Percentiles rank a stretch among this genome's conserved stretches.
These are phyloP conservation scores for Collichthys lucidus DNA, from an alignment of 2,113 vertebrate species.

Conservation along the genomic window DNA sequence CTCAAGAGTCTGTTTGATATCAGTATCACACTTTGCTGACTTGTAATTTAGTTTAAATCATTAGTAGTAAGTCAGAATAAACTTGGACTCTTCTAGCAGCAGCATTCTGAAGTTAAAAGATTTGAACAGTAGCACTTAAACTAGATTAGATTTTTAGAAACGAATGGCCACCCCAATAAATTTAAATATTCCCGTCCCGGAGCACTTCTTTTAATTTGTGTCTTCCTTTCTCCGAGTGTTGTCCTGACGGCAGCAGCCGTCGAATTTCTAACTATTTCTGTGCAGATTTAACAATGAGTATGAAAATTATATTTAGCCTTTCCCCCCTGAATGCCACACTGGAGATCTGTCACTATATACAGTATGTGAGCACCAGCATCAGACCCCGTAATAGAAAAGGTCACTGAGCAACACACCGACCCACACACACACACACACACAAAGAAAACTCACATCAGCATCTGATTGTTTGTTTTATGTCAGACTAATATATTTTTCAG, in stretches of 20 bases:
- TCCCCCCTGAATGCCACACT: neutral
- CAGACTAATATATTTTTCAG: neutral
- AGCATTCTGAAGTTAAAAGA: no score
- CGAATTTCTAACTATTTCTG: neutral
- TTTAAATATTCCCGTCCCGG: no score
- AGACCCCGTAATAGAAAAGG: slow-evolving; percentile 25
- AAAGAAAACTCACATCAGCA: neutral
- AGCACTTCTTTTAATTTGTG: no score
- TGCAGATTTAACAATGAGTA: neutral
- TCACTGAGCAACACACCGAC: neutral
- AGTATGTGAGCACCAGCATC: neutral
- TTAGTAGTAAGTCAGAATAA: no score
- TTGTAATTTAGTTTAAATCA: no score
- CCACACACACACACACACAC: neutral
- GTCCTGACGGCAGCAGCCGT: neutral
- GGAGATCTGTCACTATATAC: slow-evolving; percentile 4
- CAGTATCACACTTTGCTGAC: no score
- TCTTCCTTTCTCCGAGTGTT: no score
- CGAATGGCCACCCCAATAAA: no score
- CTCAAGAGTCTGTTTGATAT: no score
- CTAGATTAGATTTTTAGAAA: no score
- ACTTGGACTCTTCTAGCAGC: no score
- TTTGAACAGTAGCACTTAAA: no score
- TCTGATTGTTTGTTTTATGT: neutral
- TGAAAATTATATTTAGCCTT: neutral